These are phyloP conservation scores for Acanthurus lineatus DNA, from an alignment of 2,797 vertebrate genomes.

Conservation along the genomic window DNA sequence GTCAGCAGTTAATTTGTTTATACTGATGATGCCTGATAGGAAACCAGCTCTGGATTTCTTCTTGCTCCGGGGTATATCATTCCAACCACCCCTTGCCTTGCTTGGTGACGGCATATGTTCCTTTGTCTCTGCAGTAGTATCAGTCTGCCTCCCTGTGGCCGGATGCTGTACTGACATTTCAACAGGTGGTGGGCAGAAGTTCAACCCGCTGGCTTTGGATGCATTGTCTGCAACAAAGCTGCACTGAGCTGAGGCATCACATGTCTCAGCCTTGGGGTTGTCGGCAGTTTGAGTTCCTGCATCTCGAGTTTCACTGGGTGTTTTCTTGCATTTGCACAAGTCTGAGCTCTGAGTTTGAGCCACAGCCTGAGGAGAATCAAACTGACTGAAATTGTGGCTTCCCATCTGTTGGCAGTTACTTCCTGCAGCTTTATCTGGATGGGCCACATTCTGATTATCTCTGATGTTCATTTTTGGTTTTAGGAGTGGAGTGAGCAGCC, in stretches of 20 bases:
- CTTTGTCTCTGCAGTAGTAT: constrained; percentile 7
- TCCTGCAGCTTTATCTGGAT: not conserved
- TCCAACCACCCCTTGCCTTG: not conserved
- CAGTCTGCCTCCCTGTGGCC: constrained; percentile 80
- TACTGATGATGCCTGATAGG: constrained; percentile 23
- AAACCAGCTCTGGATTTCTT: constrained; percentile 34
- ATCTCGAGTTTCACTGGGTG: constrained; percentile 53
- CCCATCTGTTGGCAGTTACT: constrained; percentile 2
- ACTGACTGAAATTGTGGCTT: not conserved
- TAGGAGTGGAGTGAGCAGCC: not conserved
- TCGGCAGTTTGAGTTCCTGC: constrained; percentile 84
- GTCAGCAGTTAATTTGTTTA: constrained; percentile 13
- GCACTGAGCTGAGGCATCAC: constrained; percentile 87
- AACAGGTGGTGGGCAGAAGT: constrained; percentile 4
- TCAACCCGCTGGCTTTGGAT: constrained; percentile 33
- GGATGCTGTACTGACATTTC: constrained; percentile 29
- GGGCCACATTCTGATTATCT: not conserved
- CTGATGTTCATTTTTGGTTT: constrained; percentile 3
- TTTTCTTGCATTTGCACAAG: constrained; percentile 44
- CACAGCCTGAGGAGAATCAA: constrained; percentile 22
- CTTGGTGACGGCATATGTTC: not conserved
- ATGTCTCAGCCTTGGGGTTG: constrained; percentile 34
- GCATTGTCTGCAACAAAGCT: constrained; percentile 29
- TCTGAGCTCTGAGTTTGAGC: constrained; percentile 11
- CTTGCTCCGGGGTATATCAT: constrained; percentile 48